Percentiles rank a stretch among this genome's conserved stretches.
Evolutionary conservation across 2,797 vertebrate species (phyloP).

Genomic region (Antennarius maculatus): DNA sequence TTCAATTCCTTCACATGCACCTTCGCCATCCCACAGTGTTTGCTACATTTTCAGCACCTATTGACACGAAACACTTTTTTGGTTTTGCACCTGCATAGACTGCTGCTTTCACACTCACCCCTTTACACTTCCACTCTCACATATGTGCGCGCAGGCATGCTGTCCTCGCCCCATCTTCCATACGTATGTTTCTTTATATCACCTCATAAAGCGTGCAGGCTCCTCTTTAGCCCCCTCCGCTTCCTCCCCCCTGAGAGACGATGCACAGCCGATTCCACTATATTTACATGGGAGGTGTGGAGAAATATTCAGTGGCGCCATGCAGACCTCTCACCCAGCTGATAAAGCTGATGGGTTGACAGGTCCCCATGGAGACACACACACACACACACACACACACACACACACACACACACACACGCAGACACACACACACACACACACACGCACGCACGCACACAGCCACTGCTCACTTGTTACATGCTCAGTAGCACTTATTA

Average conservation of each 20-base stretch:
- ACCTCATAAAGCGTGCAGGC: slow-evolving; percentile 69
- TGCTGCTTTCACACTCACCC: slow-evolving; percentile 67
- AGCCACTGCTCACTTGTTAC: slow-evolving; percentile 72
- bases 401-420: no score
- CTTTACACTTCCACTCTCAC: slow-evolving; percentile 42
- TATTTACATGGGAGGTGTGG: slow-evolving; percentile 67
- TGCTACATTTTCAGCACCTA: slow-evolving; percentile 64
- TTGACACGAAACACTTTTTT: slow-evolving; percentile 70
- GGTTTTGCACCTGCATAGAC: slow-evolving; percentile 57
- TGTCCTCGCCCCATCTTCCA: slow-evolving; percentile 64
- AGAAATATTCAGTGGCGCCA: slow-evolving; percentile 72
- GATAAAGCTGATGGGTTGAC: slow-evolving; percentile 74
- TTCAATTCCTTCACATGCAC: slow-evolving; percentile 51
- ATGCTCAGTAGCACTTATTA: slow-evolving; percentile 69
- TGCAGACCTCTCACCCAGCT: slow-evolving; percentile 73
- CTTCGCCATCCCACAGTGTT: slow-evolving; percentile 37
- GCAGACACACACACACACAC: slow-evolving; percentile 4
- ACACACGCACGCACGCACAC: background rate
- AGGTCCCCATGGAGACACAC: slow-evolving; percentile 51
- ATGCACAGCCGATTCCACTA: slow-evolving; percentile 54
- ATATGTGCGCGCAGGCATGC: slow-evolving; percentile 22
- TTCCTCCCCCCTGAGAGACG: slow-evolving; percentile 44
- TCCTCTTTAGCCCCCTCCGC: slow-evolving; percentile 61
- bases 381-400: slow-evolving; percentile 24
- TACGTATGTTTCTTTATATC: slow-evolving; percentile 75